Evolutionary conservation across 2,797 vertebrate genomes (phyloP).

Genomic region (Coregonus suidteri): DNA sequence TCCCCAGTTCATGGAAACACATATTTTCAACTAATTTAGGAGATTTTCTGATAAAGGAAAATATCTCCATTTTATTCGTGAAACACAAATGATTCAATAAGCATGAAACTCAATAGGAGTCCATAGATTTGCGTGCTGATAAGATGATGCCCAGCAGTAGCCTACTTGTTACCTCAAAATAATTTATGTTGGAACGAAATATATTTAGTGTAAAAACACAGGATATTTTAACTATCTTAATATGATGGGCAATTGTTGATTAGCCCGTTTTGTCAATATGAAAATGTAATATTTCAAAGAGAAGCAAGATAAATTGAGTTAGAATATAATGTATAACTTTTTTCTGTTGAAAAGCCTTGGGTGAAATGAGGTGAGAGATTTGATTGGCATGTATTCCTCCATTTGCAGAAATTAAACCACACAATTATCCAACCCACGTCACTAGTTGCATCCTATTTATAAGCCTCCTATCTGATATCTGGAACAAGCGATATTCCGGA

Average conservation of each 20-base stretch:
- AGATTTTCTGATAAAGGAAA: too few species aligned
- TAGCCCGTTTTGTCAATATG: background rate
- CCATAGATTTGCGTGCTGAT: background rate
- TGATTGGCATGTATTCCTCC: background rate
- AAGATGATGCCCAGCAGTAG: background rate
- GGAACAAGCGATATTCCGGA: background rate
- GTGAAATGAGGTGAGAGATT: background rate
- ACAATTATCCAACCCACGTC: slow-evolving; percentile 2
- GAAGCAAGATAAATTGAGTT: background rate
- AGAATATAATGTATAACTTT: background rate
- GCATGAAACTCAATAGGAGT: background rate
- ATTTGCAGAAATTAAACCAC: background rate
- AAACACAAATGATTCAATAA: background rate
- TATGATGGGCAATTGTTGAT: background rate
- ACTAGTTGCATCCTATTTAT: slow-evolving; percentile 1
- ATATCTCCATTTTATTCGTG: too few species aligned
- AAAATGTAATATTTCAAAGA: background rate
- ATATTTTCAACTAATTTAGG: too few species aligned
- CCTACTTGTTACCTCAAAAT: background rate
- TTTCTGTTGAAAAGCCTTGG: background rate
- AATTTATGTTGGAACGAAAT: background rate
- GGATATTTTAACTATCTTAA: background rate
- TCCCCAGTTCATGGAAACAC: background rate
- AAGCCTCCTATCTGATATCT: background rate
- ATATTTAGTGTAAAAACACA: background rate